Conservation (phyloP, 2,797 vertebrate genomes). For the Poeciliopsis turneri region DNA sequence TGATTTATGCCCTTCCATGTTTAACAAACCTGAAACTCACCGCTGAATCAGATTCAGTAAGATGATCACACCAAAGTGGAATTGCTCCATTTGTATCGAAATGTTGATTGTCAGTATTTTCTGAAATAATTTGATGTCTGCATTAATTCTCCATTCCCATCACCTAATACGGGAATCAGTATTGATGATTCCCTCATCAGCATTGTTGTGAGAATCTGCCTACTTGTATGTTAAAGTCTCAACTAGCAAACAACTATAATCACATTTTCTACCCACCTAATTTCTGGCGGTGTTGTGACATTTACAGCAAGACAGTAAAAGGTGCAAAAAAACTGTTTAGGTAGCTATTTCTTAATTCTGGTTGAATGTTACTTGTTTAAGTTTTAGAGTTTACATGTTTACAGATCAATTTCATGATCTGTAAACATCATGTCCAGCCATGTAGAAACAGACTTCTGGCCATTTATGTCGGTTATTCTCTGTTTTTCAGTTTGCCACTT, state of each 20-base stretch:
- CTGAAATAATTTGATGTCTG: background rate
- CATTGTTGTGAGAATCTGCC: background rate
- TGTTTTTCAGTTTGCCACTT: conserved; percentile 2
- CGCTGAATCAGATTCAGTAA: background rate
- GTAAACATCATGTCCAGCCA: no score
- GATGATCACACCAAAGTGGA: background rate
- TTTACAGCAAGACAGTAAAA: background rate
- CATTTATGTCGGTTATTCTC: background rate
- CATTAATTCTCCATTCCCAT: background rate
- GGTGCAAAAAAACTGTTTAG: background rate
- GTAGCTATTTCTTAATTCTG: background rate
- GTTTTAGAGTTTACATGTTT: background rate
- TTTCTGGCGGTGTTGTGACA: background rate
- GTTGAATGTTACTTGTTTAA: background rate
- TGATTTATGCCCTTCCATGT: background rate
- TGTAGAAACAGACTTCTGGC: no score
- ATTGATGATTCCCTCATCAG: background rate
- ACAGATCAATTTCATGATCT: background rate
- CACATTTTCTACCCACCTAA: background rate
- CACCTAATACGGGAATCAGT: no score
- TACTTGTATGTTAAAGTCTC: background rate
- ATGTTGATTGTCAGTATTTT: background rate
- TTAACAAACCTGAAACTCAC: background rate
- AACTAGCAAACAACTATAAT: background rate
- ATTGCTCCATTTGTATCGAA: background rate